A percentile compares a stretch with the other conserved stretches of the same genome.
Evolutionary conservation across 2,888 invertebrate species (phyloP).

Genomic region (Prenolepis imparis): DNA sequence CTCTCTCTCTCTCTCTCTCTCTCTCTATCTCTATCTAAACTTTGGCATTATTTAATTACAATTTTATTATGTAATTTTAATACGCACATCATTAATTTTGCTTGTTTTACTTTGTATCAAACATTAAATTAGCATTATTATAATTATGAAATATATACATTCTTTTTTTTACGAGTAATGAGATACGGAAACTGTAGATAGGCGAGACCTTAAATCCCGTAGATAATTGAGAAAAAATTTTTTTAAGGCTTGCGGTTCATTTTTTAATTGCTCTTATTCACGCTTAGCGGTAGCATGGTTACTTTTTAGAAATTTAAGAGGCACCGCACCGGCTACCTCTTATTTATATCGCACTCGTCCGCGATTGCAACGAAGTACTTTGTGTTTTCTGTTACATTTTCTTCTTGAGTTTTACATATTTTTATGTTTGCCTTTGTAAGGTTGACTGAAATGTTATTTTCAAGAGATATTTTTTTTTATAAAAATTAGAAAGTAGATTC

Average conservation of each 20-base stretch:
- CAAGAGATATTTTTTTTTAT: neutral
- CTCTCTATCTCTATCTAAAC: neutral
- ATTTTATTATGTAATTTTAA: slow-evolving; percentile 3
- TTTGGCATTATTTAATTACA: neutral
- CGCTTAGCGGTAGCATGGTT: slow-evolving; percentile 20
- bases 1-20: no score
- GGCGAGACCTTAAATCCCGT: slow-evolving; percentile 20
- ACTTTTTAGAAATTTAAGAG: slow-evolving; percentile 44
- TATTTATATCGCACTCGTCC: neutral
- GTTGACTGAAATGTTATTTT: neutral
- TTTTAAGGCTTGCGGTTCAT: slow-evolving; percentile 40
- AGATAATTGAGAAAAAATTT: slow-evolving; percentile 40
- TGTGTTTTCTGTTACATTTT: slow-evolving; percentile 3
- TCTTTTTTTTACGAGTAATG: neutral
- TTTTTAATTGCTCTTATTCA: slow-evolving; percentile 50
- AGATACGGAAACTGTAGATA: slow-evolving; percentile 1
- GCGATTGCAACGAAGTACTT: slow-evolving; percentile 31
- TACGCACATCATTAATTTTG: neutral
- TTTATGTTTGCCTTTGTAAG: neutral
- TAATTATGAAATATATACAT: neutral
- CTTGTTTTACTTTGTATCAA: neutral
- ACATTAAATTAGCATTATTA: neutral
- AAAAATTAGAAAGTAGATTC: neutral
- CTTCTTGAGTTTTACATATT: neutral
- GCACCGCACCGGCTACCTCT: slow-evolving; percentile 38